Evolutionary conservation across 2,797 vertebrate species (phyloP).

Genomic region (Meda fulgida): DNA sequence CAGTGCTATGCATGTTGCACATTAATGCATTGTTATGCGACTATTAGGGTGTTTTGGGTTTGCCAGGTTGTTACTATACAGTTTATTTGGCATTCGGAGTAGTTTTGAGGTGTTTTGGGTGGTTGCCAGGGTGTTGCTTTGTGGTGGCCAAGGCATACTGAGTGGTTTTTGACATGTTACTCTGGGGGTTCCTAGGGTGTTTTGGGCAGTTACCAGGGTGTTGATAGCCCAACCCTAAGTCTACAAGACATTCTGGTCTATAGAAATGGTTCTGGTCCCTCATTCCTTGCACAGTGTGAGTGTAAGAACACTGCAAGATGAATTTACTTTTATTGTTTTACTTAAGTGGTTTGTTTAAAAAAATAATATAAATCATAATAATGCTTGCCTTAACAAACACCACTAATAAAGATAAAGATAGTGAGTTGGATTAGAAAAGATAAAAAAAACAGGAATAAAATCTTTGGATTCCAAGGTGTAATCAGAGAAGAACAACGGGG

Average conservation of each 20-base stretch:
- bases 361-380: neutral
- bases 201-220: neutral
- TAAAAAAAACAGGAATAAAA: neutral
- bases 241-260: neutral
- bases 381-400: neutral
- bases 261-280: neutral
- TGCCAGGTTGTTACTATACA: neutral
- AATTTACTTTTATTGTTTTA: neutral
- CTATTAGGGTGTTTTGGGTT: neutral
- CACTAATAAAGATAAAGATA: neutral
- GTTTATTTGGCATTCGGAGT: neutral
- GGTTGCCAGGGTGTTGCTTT: neutral
- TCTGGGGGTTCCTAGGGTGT: neutral
- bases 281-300: neutral
- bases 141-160: neutral
- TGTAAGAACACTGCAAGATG: neutral
- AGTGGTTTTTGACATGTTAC: neutral
- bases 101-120: neutral
- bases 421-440: neutral
- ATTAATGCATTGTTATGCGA: neutral
- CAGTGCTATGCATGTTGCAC: too few species aligned
- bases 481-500: conserved; percentile 5
- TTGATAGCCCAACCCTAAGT: neutral
- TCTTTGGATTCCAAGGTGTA: neutral
- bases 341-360: neutral